Conservation (phyloP, 2,797 vertebrate species). For the Peromyscus eremicus region DNA sequence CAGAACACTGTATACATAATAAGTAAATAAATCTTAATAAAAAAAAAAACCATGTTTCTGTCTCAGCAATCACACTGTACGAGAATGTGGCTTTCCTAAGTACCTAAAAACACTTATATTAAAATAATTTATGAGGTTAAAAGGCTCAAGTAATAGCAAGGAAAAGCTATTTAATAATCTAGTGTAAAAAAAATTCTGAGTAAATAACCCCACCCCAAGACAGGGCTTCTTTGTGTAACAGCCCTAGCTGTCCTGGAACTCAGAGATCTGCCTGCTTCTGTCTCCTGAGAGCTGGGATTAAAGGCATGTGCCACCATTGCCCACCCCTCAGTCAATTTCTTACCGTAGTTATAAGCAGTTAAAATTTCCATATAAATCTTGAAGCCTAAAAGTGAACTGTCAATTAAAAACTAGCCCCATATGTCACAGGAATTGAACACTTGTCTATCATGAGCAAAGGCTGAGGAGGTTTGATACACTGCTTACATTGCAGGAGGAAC, state of each 20-base stretch:
- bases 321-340: slow-evolving; percentile 2
- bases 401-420: slow-evolving; percentile 33
- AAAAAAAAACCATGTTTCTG: neutral
- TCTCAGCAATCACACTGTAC: neutral
- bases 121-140: slow-evolving; percentile 12
- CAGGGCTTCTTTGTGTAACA: neutral
- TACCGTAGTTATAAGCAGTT: slow-evolving; percentile 12
- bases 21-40: too few species aligned
- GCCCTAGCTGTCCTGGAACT: neutral
- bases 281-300: neutral
- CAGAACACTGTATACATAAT: too few species aligned
- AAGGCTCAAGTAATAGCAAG: slow-evolving; percentile 24
- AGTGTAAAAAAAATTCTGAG: neutral
- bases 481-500: neutral
- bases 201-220: neutral
- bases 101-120: slow-evolving; percentile 13
- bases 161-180: slow-evolving; percentile 32
- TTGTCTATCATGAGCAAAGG: neutral
- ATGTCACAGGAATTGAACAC: neutral
- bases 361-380: neutral
- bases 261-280: neutral
- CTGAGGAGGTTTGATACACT: neutral
- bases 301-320: neutral
- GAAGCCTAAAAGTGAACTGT: neutral
- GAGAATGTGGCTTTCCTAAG: slow-evolving; percentile 18